Percentiles rank a stretch among this genome's conserved stretches.
phyloP scores from a whole-genome alignment of 2,888 invertebrate genomes.

The Tetragonula carbonaria region DNA sequence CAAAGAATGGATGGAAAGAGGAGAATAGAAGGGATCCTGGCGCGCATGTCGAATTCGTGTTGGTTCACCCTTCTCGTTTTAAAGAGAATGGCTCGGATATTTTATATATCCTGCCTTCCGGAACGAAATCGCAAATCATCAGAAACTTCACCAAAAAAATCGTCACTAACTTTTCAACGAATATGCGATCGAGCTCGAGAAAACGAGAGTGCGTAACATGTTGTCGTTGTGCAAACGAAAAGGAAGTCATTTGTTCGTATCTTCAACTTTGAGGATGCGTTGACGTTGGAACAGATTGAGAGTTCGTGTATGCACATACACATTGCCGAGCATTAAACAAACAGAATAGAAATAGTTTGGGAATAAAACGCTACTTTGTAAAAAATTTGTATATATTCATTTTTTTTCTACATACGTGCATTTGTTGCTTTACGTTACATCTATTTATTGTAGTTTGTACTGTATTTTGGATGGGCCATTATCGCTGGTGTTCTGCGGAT shows the following conservation, averaged over 20 bases:
- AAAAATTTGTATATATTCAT: not conserved
- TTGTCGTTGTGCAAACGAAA: not conserved
- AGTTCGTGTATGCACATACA: no score
- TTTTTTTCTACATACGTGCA: not conserved
- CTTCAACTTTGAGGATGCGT: not conserved
- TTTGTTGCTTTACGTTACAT: no score
- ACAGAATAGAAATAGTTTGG: not conserved
- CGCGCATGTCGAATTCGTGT: slow-evolving; percentile 71
- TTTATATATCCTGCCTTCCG: not conserved
- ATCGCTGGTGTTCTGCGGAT: slow-evolving; percentile 16
- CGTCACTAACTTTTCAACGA: not conserved
- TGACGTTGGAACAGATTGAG: not conserved
- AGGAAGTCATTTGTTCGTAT: not conserved
- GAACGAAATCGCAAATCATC: not conserved
- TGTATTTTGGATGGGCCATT: not conserved
- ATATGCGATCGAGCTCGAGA: not conserved
- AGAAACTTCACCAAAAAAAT: not conserved
- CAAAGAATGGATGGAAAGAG: slow-evolving; percentile 65
- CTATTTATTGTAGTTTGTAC: not conserved
- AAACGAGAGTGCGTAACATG: no score
- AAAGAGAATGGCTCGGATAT: slow-evolving; percentile 62
- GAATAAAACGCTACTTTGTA: not conserved
- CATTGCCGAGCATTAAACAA: not conserved
- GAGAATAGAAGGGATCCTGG: slow-evolving; percentile 38
- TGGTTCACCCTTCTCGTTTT: slow-evolving; percentile 46